Evolutionary conservation across 2,888 invertebrate genomes (phyloP), one percentile per base, ranked within the genome.

Genomic region (Drosophila prolongata): DNA sequence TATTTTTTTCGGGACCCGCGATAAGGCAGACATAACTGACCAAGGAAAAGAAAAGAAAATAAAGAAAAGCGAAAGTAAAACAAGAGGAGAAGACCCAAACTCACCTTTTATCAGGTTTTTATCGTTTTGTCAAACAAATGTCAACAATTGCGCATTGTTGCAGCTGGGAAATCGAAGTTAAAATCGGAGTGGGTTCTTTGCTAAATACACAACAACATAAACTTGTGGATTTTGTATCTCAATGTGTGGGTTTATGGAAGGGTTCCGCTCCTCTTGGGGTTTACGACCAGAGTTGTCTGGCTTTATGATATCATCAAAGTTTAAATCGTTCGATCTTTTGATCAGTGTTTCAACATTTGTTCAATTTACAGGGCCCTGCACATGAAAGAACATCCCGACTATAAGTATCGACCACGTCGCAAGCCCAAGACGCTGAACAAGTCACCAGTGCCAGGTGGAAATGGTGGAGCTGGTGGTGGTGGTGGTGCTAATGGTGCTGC

Each of bases 301-400:
- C 79, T 81, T 81, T 76, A 76, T 80, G 80, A 81, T 80, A 81
- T 78, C 77, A 83, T 72, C 77, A 71, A 62, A 68, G 69, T 77
- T 66, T 72, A 75, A 74, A 74, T 81, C 67, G 80, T 27, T 75
- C 69, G 71, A 76, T 74, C 62, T 61, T 62, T 82, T 81, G 75
- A 81, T 87, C 79, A 77, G 71, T 76, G 62, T 72, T 76, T 53
- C 79, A 80, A 78, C 77, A 76, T 85, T 85, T 85, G 75, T 71
- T 85, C 74, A 71, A 75, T 78, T 91, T 89, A 30, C 94, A 97
- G 97, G 92, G 97, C 97, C 40, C 94, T 97, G 11, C 97, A 97
- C 94, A 97, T 97, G 97, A 97, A 97, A 93, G 97, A 97, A 91
- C 97, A 97, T 89, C 97, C 97, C 6, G 97, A 97, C 93, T 97